These are phyloP conservation scores for Phenganax subtilis DNA, from an alignment of 92 coral and sea anemone species.

Conservation along the genomic window DNA sequence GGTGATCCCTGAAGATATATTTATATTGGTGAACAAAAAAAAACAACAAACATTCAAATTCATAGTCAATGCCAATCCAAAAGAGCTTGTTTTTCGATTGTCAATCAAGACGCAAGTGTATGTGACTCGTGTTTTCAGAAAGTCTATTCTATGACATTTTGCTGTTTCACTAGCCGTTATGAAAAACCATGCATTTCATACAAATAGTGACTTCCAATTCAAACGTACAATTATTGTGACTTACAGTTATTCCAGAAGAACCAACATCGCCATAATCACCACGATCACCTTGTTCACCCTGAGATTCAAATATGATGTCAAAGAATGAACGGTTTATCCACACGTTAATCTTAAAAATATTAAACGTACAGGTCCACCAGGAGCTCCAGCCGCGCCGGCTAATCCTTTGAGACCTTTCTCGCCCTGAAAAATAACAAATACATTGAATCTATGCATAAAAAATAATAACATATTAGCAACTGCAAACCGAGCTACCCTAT, in stretches of 20 bases:
- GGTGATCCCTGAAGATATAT: neutral
- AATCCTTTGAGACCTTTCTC: conserved; percentile 20
- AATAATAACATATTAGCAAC: neutral
- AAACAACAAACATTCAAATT: no score
- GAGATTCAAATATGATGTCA: neutral
- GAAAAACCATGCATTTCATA: no score
- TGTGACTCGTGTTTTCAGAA: no score
- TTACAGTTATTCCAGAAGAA: conserved; percentile 22
- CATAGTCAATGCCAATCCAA: no score
- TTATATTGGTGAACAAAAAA: no score
- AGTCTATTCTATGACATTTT: no score
- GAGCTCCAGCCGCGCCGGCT: neutral
- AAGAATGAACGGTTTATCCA: neutral
- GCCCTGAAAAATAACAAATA: conserved; percentile 16
- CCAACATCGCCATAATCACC: conserved; percentile 19
- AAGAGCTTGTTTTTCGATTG: no score
- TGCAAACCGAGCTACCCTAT: neutral
- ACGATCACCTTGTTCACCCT: conserved; percentile 35
- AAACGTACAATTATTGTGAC: neutral
- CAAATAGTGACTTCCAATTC: no score
- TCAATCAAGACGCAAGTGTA: no score
- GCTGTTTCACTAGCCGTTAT: no score
- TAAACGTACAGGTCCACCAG: conserved; percentile 25
- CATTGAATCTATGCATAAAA: neutral
- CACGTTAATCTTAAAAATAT: neutral